phyloP scores from a whole-genome alignment of 1,140 invertebrate species.

The Heliconius himera region DNA sequence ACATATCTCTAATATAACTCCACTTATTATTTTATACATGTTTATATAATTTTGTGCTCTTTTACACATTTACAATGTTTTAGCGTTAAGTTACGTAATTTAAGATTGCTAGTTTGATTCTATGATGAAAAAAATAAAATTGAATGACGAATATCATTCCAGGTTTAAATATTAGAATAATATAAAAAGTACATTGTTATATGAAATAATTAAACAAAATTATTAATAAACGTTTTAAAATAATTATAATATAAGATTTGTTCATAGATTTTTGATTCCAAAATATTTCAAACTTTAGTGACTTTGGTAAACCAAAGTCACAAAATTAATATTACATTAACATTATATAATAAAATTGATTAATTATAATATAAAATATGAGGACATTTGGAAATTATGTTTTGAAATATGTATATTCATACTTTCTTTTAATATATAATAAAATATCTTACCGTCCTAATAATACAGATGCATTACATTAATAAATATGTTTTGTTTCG shows the following conservation, averaged over 20 bases:
- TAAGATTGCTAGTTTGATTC: not conserved
- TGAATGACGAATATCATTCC: not conserved
- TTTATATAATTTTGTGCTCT: not conserved
- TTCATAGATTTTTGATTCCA: not conserved
- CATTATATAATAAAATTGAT: not conserved
- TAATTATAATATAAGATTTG: not conserved
- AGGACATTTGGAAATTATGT: no score
- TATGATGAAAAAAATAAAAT: not conserved
- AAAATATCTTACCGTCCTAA: conserved; percentile 7
- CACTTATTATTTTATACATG: conserved; percentile 5
- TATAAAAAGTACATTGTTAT: not conserved
- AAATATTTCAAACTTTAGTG: not conserved
- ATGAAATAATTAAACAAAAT: not conserved
- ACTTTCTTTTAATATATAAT: not conserved
- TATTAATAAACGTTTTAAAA: not conserved
- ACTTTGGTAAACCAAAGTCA: not conserved
- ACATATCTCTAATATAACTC: conserved; percentile 10
- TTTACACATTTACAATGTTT: not conserved
- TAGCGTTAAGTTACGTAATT: not conserved
- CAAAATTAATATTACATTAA: not conserved
- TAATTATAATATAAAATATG: not conserved
- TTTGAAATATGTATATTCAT: no score
- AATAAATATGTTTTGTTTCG: no score
- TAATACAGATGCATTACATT: not conserved
- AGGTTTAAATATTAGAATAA: not conserved